phyloP scores from a whole-genome alignment of 1,140 invertebrate species.

The Rhopalosiphum padi region DNA sequence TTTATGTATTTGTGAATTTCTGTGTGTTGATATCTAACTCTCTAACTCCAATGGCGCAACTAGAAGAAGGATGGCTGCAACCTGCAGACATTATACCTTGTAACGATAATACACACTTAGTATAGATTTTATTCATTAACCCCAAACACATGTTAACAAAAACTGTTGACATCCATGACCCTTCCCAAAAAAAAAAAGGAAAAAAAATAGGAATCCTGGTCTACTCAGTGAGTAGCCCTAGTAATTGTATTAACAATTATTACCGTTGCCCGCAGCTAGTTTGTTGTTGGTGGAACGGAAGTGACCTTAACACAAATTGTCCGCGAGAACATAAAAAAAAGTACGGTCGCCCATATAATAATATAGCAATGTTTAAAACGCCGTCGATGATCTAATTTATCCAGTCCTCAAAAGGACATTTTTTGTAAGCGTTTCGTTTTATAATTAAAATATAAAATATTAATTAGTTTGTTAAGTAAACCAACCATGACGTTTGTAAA shows the following conservation, averaged over 20 bases:
- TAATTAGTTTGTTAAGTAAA: not conserved
- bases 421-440: not conserved
- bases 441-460: not conserved
- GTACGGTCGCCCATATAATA: not conserved
- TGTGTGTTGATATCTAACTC: not conserved
- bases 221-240: not conserved
- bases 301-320: not conserved
- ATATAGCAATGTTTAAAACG: not conserved
- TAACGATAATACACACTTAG: not conserved
- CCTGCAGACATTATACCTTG: not conserved
- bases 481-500: not conserved
- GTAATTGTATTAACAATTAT: constrained; percentile 2
- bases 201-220: not conserved
- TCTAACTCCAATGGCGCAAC: not conserved
- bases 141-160: not conserved
- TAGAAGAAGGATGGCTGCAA: not conserved
- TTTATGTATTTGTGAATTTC: not conserved
- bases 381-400: not conserved
- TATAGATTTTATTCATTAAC: not conserved
- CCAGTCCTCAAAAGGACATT: not conserved
- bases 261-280: not conserved
- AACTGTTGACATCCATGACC: not conserved
- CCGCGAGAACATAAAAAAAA: not conserved
- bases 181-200: not conserved
- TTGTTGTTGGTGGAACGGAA: not conserved